Evolutionary conservation across 1,140 invertebrate species (phyloP).

Genomic region (Penaeus vannamei): DNA sequence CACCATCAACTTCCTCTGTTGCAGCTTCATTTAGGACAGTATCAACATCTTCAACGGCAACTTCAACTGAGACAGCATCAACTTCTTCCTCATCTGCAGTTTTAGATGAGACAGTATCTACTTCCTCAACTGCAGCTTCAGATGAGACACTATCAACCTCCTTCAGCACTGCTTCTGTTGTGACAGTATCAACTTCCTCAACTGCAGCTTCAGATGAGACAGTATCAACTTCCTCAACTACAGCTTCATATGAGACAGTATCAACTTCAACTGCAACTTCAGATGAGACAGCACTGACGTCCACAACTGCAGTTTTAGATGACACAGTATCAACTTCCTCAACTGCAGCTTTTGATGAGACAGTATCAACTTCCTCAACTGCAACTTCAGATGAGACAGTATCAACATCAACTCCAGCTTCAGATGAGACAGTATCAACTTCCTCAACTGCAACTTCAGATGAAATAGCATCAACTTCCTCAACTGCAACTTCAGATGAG

Average conservation of each 20-base stretch:
- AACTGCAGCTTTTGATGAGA: background rate
- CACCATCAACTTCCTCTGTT: background rate
- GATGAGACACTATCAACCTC: background rate
- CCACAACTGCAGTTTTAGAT: background rate
- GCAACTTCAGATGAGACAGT: no score
- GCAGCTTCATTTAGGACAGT: background rate
- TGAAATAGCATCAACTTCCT: background rate
- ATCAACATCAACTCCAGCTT: background rate
- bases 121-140: background rate
- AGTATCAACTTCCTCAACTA: background rate
- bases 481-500: background rate
- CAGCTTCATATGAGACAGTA: background rate
- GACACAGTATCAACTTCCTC: background rate
- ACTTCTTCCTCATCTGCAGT: background rate
- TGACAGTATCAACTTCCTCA: conserved; percentile 18
- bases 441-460: conserved; percentile 6
- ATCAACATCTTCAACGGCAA: background rate
- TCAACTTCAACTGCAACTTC: conserved; percentile 16
- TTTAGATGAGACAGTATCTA: background rate
- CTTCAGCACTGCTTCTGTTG: background rate
- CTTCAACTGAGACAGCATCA: background rate
- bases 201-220: background rate
- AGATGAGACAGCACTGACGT: background rate
- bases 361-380: no score
- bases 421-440: background rate